A percentile compares a stretch with the other conserved stretches of the same genome.
phyloP scores from a whole-genome alignment of 2,888 invertebrate species.

The Biston betularia region DNA sequence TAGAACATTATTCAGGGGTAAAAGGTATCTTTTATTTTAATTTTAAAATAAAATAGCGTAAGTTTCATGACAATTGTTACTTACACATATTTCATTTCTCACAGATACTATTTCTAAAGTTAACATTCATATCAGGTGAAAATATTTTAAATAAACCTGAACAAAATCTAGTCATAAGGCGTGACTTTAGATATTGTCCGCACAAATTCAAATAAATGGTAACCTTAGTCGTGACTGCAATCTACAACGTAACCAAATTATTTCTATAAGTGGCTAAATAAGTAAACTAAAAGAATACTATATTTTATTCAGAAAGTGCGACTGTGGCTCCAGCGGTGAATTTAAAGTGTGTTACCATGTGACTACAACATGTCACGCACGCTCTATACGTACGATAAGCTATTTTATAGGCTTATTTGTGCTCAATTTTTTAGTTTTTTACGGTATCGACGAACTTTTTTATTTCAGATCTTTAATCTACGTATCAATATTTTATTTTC shows the following conservation, averaged over 20 bases:
- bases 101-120: no score
- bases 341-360: slow-evolving; percentile 18
- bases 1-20: no score
- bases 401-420: slow-evolving; percentile 41
- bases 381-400: slow-evolving; percentile 49
- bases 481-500: background rate
- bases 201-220: no score
- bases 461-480: background rate
- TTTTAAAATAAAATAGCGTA: no score
- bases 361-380: slow-evolving; percentile 77
- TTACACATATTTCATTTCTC: no score
- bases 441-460: background rate
- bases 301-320: background rate
- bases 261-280: background rate
- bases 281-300: background rate
- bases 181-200: no score
- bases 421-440: background rate
- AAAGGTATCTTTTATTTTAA: no score
- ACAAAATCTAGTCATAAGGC: no score
- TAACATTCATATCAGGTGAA: no score
- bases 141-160: no score
- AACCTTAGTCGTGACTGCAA: slow-evolving; percentile 55
- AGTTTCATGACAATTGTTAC: no score
- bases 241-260: slow-evolving; percentile 44
- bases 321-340: background rate